phyloP scores from a whole-genome alignment of 2,888 invertebrate species.

The Pristionchus entomophagus region DNA sequence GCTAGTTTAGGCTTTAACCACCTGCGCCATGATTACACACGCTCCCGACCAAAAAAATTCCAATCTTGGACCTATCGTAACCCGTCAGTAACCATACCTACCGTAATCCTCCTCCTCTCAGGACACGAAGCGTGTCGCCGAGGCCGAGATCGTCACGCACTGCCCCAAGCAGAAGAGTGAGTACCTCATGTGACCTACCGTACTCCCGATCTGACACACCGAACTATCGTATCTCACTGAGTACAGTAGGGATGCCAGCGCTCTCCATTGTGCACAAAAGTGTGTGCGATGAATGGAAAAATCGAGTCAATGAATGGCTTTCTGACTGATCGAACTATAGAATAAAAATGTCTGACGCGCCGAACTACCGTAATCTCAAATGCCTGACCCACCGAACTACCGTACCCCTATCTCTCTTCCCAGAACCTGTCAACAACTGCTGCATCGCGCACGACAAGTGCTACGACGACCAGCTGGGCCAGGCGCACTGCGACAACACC shows the following conservation, averaged over 20 bases:
- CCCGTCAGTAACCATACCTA: too few species aligned
- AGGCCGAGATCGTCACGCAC: slow-evolving; percentile 26
- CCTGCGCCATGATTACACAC: too few species aligned
- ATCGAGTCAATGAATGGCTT: too few species aligned
- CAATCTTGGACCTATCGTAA: too few species aligned
- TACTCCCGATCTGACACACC: neutral
- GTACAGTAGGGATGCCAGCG: neutral
- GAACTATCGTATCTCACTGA: neutral
- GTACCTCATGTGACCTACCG: neutral
- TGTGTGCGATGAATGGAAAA: too few species aligned
- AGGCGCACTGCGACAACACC: slow-evolving; percentile 50
- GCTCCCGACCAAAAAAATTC: too few species aligned
- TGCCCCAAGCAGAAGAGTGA: slow-evolving; percentile 44
- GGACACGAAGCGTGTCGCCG: slow-evolving; percentile 42
- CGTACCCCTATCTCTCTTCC: neutral
- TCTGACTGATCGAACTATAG: neutral
- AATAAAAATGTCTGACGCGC: neutral
- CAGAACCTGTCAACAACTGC: slow-evolving; percentile 49
- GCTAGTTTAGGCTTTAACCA: too few species aligned
- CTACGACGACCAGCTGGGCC: slow-evolving; percentile 49
- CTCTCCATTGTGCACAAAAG: neutral
- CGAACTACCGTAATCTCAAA: slow-evolving; percentile 12
- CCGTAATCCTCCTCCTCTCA: neutral
- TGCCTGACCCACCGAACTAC: neutral
- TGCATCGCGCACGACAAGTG: slow-evolving; percentile 50